These are phyloP conservation scores for Lepidocyrtoides sp. DNA, from an alignment of 2,888 invertebrate species.

Conservation along the genomic window DNA sequence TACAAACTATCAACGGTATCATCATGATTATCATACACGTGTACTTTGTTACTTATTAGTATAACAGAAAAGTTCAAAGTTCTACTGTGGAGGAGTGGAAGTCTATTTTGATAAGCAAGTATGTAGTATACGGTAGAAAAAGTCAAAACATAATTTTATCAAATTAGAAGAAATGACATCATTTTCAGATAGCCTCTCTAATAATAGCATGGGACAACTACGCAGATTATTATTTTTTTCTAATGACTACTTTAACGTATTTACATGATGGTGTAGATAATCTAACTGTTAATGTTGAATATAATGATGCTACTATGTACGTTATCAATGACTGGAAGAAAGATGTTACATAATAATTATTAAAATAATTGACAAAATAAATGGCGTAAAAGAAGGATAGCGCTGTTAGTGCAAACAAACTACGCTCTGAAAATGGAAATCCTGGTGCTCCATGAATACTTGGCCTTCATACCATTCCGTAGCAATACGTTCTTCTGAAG, in stretches of 20 bases:
- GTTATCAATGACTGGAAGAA: too few species aligned
- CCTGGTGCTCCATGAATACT: conserved; percentile 80
- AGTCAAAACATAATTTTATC: not conserved
- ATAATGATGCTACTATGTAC: too few species aligned
- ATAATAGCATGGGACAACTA: too few species aligned
- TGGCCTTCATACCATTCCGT: conserved; percentile 75
- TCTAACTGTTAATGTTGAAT: too few species aligned
- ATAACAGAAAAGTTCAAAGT: not conserved
- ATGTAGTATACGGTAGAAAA: too few species aligned
- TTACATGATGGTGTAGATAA: too few species aligned
- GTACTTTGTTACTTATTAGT: not conserved
- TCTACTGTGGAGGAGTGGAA: not conserved
- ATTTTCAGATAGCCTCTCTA: too few species aligned
- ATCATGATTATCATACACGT: not conserved
- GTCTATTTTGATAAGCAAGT: too few species aligned
- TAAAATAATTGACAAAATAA: not conserved
- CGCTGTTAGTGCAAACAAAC: too few species aligned
- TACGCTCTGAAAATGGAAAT: conserved; percentile 79
- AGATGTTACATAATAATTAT: not conserved
- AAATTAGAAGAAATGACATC: too few species aligned
- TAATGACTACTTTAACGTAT: too few species aligned
- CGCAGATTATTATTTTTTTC: too few species aligned
- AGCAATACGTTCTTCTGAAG: conserved; percentile 76
- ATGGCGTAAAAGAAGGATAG: not conserved
- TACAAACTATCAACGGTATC: not conserved